Evolutionary conservation across 2,113 vertebrate genomes (phyloP), one percentile per base, ranked within the genome.

Genomic region (Cynocephalus volans): DNA sequence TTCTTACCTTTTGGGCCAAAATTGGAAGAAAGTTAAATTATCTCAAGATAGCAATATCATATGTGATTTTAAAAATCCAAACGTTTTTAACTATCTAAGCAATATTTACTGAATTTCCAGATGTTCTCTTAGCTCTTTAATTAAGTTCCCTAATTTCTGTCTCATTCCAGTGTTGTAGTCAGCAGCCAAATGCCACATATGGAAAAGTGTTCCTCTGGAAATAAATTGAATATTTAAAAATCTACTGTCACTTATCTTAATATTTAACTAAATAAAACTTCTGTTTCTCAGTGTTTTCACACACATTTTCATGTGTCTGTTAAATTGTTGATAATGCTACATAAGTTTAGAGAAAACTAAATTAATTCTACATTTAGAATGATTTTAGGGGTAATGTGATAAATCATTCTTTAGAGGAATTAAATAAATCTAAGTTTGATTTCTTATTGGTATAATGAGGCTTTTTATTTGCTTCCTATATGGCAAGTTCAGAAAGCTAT

Each of bases 181-280:
- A 96, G 92, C 96, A 96, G 96, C 95, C 97, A 96, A 97, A 77
- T 96, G 67, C 85, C 84, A 97, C 98, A 98, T 98, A 93, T 97
- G 96, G 90, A 96, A 97, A 97, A 97, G 86, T 80, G 31, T 97
- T 97, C 85, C 62, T 92, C 92, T 97, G 88, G 88, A 97, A 98
- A 81, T 97, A 96, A 97, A 96, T 75, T 87, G 90, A 98, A 96
- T 96, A 97, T 95, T 96, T 97, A 90, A 83, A 97, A 96, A 95
- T 94, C 97, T 94, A 94, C 97, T 97, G 97, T 97, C 96, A 98
- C 95, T 93, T 95, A 93, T 97, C 93, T 94, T 97, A 97, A 96
- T 98, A 98, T 98, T 98, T 98, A 97, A 95, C 93, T 98, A 88
- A 97, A 93, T 95, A 96, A 98, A 97, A 96, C 97, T 98, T 97